Percentiles rank a stretch among this genome's conserved stretches.
phyloP scores from a whole-genome alignment of 2,113 vertebrate species.

The Poecile atricapillus region DNA sequence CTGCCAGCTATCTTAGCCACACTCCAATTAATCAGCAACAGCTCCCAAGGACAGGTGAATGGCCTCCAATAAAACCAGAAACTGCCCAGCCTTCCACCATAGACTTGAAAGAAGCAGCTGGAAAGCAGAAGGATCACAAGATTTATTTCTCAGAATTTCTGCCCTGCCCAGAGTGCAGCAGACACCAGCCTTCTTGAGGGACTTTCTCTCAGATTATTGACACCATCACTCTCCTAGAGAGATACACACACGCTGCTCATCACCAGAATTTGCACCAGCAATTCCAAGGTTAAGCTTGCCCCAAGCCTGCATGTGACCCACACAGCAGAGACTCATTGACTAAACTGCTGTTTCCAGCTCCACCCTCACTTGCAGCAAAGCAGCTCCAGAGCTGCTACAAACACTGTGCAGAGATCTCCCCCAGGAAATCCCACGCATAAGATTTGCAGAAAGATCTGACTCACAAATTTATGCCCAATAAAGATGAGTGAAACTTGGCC shows the following conservation, averaged over 20 bases:
- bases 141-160: neutral
- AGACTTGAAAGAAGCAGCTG: neutral
- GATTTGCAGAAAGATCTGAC: neutral
- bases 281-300: neutral
- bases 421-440: neutral
- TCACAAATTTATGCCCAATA: neutral
- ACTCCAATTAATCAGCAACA: slow-evolving; percentile 3
- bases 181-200: neutral
- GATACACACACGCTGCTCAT: neutral
- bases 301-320: neutral
- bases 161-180: neutral
- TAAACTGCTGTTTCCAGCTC: neutral
- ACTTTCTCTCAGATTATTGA: neutral
- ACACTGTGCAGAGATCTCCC: neutral
- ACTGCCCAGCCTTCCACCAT: neutral
- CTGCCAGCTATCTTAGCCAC: neutral
- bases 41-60: neutral
- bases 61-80: neutral
- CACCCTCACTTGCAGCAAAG: neutral
- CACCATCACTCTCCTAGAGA: neutral
- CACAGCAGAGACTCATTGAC: neutral
- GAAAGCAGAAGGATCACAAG: neutral
- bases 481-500: neutral
- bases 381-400: neutral
- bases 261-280: neutral